These are phyloP conservation scores for Gymnothorax javanicus DNA, from an alignment of 2,797 vertebrate species.

Conservation along the genomic window DNA sequence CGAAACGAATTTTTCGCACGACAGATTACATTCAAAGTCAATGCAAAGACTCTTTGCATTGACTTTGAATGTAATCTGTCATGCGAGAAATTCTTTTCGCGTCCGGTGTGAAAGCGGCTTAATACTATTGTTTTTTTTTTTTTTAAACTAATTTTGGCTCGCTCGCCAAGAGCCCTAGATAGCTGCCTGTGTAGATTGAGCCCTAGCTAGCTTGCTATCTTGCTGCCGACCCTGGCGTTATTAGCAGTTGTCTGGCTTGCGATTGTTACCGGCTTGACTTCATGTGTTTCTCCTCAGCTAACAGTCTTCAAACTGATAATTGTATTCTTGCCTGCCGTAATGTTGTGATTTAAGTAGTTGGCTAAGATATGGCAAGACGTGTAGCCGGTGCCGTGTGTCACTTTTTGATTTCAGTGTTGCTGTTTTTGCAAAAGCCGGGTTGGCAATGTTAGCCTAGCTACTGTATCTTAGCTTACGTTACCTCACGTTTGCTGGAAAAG, in stretches of 20 bases:
- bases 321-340: background rate
- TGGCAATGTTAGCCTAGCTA: background rate
- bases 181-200: constrained; percentile 36
- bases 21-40: too few species aligned
- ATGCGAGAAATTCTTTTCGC: too few species aligned
- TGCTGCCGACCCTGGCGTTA: constrained; percentile 40
- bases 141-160: too few species aligned
- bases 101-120: too few species aligned
- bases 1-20: too few species aligned
- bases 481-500: background rate
- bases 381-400: background rate
- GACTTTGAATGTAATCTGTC: too few species aligned
- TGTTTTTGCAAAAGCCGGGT: background rate
- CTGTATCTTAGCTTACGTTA: background rate
- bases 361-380: background rate
- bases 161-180: background rate
- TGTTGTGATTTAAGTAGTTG: background rate
- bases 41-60: too few species aligned
- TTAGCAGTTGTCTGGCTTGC: background rate
- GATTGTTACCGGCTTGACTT: background rate
- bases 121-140: too few species aligned
- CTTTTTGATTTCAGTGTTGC: background rate
- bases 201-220: constrained; percentile 27
- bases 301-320: background rate
- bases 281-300: background rate